Conservation (phyloP, 2,797 vertebrate genomes). For the Rhinophrynus dorsalis region DNA sequence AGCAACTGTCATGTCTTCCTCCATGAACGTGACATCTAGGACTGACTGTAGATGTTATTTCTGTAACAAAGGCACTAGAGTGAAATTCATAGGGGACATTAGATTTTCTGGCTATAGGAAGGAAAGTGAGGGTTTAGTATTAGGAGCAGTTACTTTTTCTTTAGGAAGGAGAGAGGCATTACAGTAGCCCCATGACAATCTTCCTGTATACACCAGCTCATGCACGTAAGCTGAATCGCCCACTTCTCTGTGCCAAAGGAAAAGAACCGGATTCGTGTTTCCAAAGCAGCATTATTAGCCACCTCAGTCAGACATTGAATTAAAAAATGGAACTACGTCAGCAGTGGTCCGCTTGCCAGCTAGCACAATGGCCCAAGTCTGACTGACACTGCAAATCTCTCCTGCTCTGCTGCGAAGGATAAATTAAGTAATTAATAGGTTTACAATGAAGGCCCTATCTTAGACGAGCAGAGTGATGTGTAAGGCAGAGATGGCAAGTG, state of each 20-base stretch:
- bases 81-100: too few relatives aligned
- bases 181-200: too few relatives aligned
- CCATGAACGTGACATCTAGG: too few relatives aligned
- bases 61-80: too few relatives aligned
- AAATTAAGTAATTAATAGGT: slow-evolving; percentile 70
- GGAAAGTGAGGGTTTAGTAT: too few relatives aligned
- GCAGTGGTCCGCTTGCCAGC: slow-evolving; percentile 36
- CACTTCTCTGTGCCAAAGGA: slow-evolving; percentile 52
- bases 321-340: slow-evolving; percentile 62
- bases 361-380: slow-evolving; percentile 56
- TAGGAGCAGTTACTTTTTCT: too few relatives aligned
- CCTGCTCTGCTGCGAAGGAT: slow-evolving; percentile 55
- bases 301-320: slow-evolving; percentile 59
- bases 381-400: slow-evolving; percentile 53
- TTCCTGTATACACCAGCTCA: slow-evolving; percentile 47
- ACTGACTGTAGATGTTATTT: too few relatives aligned
- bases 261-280: slow-evolving; percentile 59
- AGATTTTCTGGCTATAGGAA: too few relatives aligned
- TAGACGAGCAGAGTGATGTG: slow-evolving; percentile 55
- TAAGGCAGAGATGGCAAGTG: slow-evolving; percentile 50
- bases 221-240: slow-evolving; percentile 56
- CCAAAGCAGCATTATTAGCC: slow-evolving; percentile 32
- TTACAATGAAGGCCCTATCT: slow-evolving; percentile 66
- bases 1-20: too few relatives aligned
- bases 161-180: not conserved